These are phyloP conservation scores for Adela reaumurella DNA, from an alignment of 2,888 invertebrate genomes.

Conservation along the genomic window DNA sequence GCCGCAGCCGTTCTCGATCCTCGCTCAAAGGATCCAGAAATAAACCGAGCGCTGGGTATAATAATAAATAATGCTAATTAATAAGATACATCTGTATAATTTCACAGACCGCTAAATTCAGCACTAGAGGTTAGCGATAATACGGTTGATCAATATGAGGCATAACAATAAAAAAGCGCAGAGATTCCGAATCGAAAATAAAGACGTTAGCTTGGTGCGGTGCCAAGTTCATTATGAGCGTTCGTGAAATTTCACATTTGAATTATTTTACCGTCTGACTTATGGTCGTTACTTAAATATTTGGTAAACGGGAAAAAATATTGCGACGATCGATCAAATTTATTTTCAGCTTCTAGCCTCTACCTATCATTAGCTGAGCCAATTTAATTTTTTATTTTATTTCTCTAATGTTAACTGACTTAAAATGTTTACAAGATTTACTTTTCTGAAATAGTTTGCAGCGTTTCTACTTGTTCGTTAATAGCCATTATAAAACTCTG, in stretches of 20 bases:
- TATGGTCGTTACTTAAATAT: conserved; percentile 57
- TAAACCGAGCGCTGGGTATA: not conserved
- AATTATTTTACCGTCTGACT: conserved; percentile 58
- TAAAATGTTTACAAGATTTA: too few species aligned
- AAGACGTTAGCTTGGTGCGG: conserved; percentile 53
- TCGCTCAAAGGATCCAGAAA: not conserved
- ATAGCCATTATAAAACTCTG: too few species aligned
- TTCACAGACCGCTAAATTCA: not conserved
- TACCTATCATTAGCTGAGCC: too few species aligned
- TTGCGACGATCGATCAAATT: conserved; percentile 53
- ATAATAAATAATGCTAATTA: not conserved
- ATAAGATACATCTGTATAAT: not conserved
- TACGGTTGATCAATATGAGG: conserved; percentile 13
- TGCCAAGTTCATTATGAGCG: conserved; percentile 58
- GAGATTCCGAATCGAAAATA: conserved; percentile 57
- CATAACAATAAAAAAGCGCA: conserved; percentile 53
- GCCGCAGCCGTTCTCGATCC: not conserved
- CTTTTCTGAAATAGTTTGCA: too few species aligned
- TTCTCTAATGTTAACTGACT: too few species aligned
- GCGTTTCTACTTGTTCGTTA: too few species aligned
- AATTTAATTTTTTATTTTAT: too few species aligned
- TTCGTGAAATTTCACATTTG: conserved; percentile 58
- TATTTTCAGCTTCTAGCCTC: too few species aligned
- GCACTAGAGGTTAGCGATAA: not conserved
- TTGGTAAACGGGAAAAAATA: conserved; percentile 56